Evolutionary conservation across 2,797 vertebrate genomes (phyloP).

Genomic region (Gymnoscopelus braueri): DNA sequence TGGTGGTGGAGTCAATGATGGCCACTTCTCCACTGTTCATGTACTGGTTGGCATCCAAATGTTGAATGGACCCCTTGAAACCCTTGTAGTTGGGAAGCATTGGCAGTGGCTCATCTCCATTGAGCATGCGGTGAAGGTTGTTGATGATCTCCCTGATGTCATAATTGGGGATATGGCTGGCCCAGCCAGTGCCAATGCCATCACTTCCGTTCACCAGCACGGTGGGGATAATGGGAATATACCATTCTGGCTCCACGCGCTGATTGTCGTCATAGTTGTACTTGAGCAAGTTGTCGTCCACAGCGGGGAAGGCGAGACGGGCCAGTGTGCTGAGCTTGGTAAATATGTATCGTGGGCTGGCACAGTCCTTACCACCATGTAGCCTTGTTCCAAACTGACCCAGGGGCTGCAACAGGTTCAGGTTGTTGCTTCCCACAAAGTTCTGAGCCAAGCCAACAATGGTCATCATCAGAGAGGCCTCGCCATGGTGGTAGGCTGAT

Average conservation of each 20-base stretch:
- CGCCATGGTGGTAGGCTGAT: slow-evolving; percentile 98
- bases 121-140: slow-evolving; percentile 90
- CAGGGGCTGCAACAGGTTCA: slow-evolving; percentile 93
- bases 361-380: slow-evolving; percentile 96
- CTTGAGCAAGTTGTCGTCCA: slow-evolving; percentile 91
- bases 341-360: slow-evolving; percentile 99
- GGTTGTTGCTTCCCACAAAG: slow-evolving; percentile 98
- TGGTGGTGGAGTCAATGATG: slow-evolving; percentile 92
- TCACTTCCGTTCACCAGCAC: slow-evolving; percentile 93
- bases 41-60: slow-evolving; percentile 89
- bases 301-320: slow-evolving; percentile 88
- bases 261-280: slow-evolving; percentile 96
- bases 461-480: slow-evolving; percentile 96
- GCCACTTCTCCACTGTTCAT: slow-evolving; percentile 92
- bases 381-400: slow-evolving; percentile 98
- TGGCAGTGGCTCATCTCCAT: slow-evolving; percentile 87
- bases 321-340: slow-evolving; percentile 96
- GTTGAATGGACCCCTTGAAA: slow-evolving; percentile 92
- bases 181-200: slow-evolving; percentile 98
- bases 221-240: slow-evolving; percentile 95
- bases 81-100: slow-evolving; percentile 97
- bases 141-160: slow-evolving; percentile 90
- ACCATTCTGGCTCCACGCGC: slow-evolving; percentile 98
- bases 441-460: slow-evolving; percentile 96
- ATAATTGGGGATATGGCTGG: slow-evolving; percentile 93